Evolutionary conservation across 1,140 invertebrate genomes (phyloP).

Genomic region (Charaxes varanes): DNA sequence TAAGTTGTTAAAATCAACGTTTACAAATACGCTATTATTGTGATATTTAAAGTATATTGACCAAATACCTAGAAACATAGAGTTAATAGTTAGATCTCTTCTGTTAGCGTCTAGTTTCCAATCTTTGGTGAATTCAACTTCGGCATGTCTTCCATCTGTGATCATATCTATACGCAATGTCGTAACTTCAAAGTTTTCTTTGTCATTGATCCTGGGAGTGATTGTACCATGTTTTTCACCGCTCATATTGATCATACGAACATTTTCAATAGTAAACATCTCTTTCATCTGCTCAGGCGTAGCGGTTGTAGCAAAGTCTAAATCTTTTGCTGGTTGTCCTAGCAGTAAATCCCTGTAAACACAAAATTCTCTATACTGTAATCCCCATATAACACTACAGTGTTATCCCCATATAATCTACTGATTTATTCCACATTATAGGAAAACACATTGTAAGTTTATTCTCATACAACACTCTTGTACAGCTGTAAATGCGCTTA

Average conservation of each 20-base stretch:
- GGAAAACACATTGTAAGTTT: too few species aligned
- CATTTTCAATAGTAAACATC: slow-evolving; percentile 90
- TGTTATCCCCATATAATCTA: too few species aligned
- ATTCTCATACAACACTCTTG: too few species aligned
- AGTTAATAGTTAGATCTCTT: slow-evolving; percentile 98
- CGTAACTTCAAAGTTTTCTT: slow-evolving; percentile 94
- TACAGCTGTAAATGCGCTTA: too few species aligned
- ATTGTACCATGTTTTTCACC: slow-evolving; percentile 99
- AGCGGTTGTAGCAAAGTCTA: slow-evolving; percentile 98
- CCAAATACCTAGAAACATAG: slow-evolving; percentile 93
- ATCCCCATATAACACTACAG: too few species aligned
- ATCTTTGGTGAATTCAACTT: slow-evolving; percentile 95
- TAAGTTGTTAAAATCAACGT: too few species aligned
- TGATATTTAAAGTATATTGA: slow-evolving; percentile 1
- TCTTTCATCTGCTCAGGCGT: slow-evolving; percentile 97
- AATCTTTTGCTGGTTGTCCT: slow-evolving; percentile 88
- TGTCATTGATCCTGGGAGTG: slow-evolving; percentile 96
- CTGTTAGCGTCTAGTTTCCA: slow-evolving; percentile 97
- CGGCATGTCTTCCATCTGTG: slow-evolving; percentile 96
- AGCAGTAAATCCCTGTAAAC: slow-evolving; percentile 91
- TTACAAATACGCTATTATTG: too few species aligned
- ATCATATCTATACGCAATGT: slow-evolving; percentile 93
- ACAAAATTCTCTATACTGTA: slow-evolving; percentile 1
- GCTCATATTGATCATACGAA: slow-evolving; percentile 94
- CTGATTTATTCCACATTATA: too few species aligned